phyloP scores from a whole-genome alignment of 2,113 vertebrate species.

The Syrrhaptes paradoxus region DNA sequence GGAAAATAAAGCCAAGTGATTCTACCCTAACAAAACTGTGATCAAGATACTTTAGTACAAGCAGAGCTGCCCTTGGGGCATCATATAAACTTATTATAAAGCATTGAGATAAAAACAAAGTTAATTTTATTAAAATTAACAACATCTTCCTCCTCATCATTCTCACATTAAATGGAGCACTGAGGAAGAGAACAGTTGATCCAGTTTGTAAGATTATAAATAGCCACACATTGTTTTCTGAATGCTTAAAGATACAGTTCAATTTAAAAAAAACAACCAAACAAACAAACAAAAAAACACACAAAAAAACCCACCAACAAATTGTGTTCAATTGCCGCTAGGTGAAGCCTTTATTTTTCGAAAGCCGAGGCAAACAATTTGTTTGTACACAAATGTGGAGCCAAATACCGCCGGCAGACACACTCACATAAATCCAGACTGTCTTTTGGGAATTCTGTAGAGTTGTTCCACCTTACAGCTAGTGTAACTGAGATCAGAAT shows the following conservation, averaged over 20 bases:
- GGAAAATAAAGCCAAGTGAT: not conserved
- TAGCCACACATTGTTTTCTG: not conserved
- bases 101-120: conserved; percentile 13
- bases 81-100: conserved; percentile 30
- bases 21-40: not conserved
- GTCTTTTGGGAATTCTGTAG: not conserved
- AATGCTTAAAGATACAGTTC: not conserved
- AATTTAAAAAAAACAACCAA: not conserved
- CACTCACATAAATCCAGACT: not conserved
- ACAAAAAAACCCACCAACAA: not conserved
- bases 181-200: not conserved
- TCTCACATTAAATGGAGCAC: not conserved
- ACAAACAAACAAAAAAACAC: not conserved
- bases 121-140: conserved; percentile 66
- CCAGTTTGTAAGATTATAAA: not conserved
- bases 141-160: not conserved
- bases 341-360: not conserved
- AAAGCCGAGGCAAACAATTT: not conserved
- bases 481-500: not conserved
- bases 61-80: not conserved
- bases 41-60: conserved; percentile 6
- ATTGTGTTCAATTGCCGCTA: not conserved
- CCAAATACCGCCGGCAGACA: not conserved
- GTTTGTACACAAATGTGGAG: not conserved
- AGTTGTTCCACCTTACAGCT: not conserved